phyloP scores from a whole-genome alignment of 2,888 invertebrate genomes.

The Cryptocheilus praepositus region DNA sequence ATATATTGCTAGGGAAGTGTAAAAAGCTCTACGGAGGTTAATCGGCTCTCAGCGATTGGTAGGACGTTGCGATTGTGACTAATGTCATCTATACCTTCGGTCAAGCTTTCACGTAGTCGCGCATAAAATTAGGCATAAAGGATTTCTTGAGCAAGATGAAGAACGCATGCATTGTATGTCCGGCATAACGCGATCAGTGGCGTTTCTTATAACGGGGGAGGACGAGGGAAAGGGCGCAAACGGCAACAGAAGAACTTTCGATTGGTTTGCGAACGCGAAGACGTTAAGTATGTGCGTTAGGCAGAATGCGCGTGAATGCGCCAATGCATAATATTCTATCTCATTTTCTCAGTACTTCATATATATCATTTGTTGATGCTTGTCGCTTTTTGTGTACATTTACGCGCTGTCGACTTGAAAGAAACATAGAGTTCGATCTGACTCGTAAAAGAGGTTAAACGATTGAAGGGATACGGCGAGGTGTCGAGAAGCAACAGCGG shows the following conservation, averaged over 20 bases:
- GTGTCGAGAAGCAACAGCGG: slow-evolving; percentile 31
- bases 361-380: slow-evolving; percentile 73
- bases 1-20: no score
- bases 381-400: slow-evolving; percentile 65
- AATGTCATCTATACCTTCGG: no score
- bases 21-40: no score
- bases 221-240: no score
- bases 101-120: no score
- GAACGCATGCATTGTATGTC: no score
- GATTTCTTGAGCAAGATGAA: no score
- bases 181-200: no score
- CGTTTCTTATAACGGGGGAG: no score
- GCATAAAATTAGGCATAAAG: no score
- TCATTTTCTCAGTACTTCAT: slow-evolving; percentile 65
- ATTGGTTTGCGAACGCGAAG: slow-evolving; percentile 45
- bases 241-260: slow-evolving; percentile 16
- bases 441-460: slow-evolving; percentile 45
- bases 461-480: slow-evolving; percentile 43
- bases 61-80: no score
- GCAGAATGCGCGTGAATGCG: slow-evolving; percentile 63
- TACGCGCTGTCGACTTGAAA: slow-evolving; percentile 49
- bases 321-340: slow-evolving; percentile 68
- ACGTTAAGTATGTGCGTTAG: slow-evolving; percentile 44
- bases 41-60: no score
- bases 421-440: slow-evolving; percentile 36